Evolutionary conservation across 2,113 vertebrate genomes (phyloP), one percentile per base, ranked within the genome.

Genomic region (Alectura lathami): DNA sequence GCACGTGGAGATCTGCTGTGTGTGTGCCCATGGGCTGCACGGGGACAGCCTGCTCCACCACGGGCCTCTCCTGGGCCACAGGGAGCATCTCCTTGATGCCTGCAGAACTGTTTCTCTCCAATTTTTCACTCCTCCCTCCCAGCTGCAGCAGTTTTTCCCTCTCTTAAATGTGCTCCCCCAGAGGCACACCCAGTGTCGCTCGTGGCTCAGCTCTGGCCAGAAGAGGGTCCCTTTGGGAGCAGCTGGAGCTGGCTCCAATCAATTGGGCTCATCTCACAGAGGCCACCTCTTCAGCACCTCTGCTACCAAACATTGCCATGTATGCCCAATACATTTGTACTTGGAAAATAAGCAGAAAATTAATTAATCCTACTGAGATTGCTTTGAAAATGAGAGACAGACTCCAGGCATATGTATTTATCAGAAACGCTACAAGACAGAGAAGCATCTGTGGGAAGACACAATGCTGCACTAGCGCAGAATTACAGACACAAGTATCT

Each of bases 401-500:
- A 18, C 7, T 7, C 17, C 16, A 48, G 13, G 20, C 18, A 1
- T 10, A 32, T 42, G 7, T 36, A 43, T 74, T 34, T 51, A 56
- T 9, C 57, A 32, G 2, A 3, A 82, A n/a, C 40, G 47, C 12
- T 13, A 17, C 5, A 43, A 62, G 38, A 15, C 17, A 17, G 16
- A 62, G 36, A 8, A 64, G 45, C 32, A 7, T 16, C 15, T 5
- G 0, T 45, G 26, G 17, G 22, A 3, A 22, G 45, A 23, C n/a
- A 43, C 1, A 1, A 10, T 47, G 13, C 22, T 67, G 3, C 34
- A 15, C 2, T 0, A 8, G 26, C 57, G 6, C 26, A 76, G 34
- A 26, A 81, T 42, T 14, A 43, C 23, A 60, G 57, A 62, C 27
- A 43, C 20, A 12, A 6, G 8, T 30, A 2, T 26, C 29, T 45